phyloP scores from a whole-genome alignment of 2,797 vertebrate species.

The Anguilla obscura region DNA sequence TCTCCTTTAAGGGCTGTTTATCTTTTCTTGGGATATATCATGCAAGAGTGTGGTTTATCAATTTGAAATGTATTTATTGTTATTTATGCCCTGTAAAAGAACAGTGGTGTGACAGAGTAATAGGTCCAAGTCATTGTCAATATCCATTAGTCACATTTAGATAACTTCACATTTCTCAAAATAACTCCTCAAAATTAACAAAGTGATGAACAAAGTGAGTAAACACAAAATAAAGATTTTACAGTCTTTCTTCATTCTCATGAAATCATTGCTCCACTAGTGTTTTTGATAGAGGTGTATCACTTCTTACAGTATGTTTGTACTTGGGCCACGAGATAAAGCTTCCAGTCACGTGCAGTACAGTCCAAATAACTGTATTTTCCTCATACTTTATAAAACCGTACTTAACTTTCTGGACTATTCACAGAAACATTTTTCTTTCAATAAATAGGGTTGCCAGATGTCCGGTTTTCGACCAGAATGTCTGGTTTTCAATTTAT shows the following conservation, averaged over 20 bases:
- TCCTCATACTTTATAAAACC: background rate
- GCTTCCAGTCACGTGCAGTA: background rate
- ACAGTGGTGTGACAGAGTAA: background rate
- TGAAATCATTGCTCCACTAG: background rate
- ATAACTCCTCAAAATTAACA: background rate
- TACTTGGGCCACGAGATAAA: background rate
- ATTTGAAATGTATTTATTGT: background rate
- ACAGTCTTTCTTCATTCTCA: background rate
- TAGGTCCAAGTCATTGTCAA: slow-evolving; percentile 2
- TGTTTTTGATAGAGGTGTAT: background rate
- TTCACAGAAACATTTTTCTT: background rate
- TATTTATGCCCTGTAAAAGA: background rate
- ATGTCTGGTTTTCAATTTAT: no score
- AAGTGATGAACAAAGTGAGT: background rate
- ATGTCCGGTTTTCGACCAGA: no score
- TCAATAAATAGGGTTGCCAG: background rate
- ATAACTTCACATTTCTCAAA: background rate
- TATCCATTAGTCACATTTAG: background rate
- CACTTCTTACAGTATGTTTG: background rate
- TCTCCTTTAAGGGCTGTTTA: background rate
- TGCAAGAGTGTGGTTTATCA: background rate
- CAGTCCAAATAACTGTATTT: background rate
- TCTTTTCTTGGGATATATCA: background rate
- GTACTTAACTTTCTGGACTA: background rate
- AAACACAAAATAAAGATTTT: background rate